Base-by-base conservation (phyloP, 2,113 vertebrate species). In the Cettia cetti region DNA sequence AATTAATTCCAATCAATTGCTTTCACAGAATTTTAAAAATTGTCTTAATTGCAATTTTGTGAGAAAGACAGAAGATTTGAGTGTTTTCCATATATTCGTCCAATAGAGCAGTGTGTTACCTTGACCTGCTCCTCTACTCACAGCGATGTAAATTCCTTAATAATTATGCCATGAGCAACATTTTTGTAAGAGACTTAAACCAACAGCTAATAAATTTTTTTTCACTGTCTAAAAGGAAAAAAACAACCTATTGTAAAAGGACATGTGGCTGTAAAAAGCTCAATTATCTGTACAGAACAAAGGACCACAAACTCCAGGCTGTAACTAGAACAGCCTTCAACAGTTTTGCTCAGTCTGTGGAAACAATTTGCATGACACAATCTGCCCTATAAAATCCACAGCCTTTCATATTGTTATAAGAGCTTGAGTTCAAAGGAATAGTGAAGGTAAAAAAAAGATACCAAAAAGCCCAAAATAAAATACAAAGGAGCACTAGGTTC, bases 291-390 rank as follows among this genome's bases (percentile, higher is more conserved):
- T 26, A 53, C 80, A 90, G 70, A 56, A 96, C 81, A 95, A 83
- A 94, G 39, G 71, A 77, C 49, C 50, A 72, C 74, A 24, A 74
- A 84, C 59, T 75, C 66, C 24, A 4, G 65, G 63, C 84, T 91
- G 40, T 60, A 87, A 95, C 72, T 78, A 92, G 66, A 95, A 90
- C 37, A 33, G 85, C 47, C 82, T 92, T 95, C 13, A 3, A 90
- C 49, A 72, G 90, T 61, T 95, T 86, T 95, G 92, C 56, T 97
- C 79, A 94, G 45, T 86, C 60, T 93, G 94, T 93, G 93, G 95
- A 97, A 98, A 94, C 47, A 86, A 95, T 79, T 74, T 95, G 69
- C 92, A 49, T 87, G 90, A 94, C 89, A 89, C 66, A 88, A 93
- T 87, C 77, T 91, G 93, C 91, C 60, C 83, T 82, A 70, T 57